Evolutionary conservation across 2,113 vertebrate genomes (phyloP).

Genomic region (Silurus meridionalis): DNA sequence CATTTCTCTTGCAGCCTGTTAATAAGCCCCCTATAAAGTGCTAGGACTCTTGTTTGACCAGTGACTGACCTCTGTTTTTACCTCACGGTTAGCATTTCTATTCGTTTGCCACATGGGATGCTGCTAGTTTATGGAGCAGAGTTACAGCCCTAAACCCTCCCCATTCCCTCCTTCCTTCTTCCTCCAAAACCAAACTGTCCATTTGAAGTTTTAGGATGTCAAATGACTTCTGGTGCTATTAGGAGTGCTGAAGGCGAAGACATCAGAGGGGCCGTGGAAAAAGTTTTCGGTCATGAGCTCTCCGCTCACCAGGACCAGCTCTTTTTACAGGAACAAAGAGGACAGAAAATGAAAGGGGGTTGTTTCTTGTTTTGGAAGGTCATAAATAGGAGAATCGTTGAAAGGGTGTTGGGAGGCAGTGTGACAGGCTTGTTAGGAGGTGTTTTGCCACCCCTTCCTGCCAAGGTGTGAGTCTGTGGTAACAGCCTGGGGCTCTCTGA

Average conservation of each 20-base stretch:
- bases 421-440: slow-evolving; percentile 51
- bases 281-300: neutral
- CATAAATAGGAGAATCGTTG: slow-evolving; percentile 41
- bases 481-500: slow-evolving; percentile 37
- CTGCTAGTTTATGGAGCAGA: slow-evolving; percentile 48
- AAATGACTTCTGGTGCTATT: slow-evolving; percentile 44
- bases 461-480: slow-evolving; percentile 44
- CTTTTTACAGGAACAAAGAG: slow-evolving; percentile 40
- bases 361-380: slow-evolving; percentile 33
- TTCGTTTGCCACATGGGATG: slow-evolving; percentile 53
- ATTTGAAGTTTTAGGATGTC: slow-evolving; percentile 57
- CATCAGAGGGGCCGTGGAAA: slow-evolving; percentile 22
- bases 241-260: slow-evolving; percentile 23
- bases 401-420: slow-evolving; percentile 30
- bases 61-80: slow-evolving; percentile 50
- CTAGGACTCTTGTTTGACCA: slow-evolving; percentile 50
- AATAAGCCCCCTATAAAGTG: slow-evolving; percentile 50
- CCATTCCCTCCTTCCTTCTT: neutral
- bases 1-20: slow-evolving; percentile 32
- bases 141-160: slow-evolving; percentile 13
- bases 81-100: slow-evolving; percentile 45
- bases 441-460: slow-evolving; percentile 33
- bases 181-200: slow-evolving; percentile 43
- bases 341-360: neutral
- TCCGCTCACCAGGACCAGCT: slow-evolving; percentile 8